A percentile compares a stretch with the other conserved stretches of the same genome.
Evolutionary conservation across 2,113 vertebrate genomes (phyloP).

Genomic region (Rhinoptilus africanus): DNA sequence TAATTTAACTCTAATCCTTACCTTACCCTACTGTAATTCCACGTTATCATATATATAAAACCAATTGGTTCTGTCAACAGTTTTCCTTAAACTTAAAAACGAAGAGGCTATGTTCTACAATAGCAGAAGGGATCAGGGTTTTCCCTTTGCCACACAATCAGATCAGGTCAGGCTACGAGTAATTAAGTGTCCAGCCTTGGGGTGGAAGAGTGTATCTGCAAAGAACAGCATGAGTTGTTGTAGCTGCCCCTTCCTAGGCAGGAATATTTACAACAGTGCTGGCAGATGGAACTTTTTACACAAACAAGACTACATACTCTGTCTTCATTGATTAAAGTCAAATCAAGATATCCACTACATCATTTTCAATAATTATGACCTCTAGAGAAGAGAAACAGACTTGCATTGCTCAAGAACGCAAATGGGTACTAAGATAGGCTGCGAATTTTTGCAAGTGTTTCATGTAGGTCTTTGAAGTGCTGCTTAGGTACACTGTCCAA

Average conservation of each 20-base stretch:
- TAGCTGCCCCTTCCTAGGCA: neutral
- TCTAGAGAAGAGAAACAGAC: neutral
- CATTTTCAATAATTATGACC: neutral
- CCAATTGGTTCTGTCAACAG: neutral
- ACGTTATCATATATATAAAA: neutral
- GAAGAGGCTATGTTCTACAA: neutral
- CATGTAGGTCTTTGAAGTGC: neutral
- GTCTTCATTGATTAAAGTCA: neutral
- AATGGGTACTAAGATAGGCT: neutral
- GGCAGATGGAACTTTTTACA: neutral
- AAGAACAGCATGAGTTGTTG: neutral
- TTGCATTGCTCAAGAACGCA: neutral
- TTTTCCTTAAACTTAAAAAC: neutral
- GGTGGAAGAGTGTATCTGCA: neutral
- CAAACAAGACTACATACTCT: neutral
- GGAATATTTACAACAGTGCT: neutral
- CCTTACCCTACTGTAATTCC: neutral
- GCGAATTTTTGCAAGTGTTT: neutral
- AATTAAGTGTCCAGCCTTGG: neutral
- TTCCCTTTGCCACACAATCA: neutral
- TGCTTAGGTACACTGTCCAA: neutral
- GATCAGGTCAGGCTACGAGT: neutral
- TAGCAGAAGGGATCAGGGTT: neutral
- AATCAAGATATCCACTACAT: neutral
- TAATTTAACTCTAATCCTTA: neutral